Conservation (phyloP, 1,140 invertebrate genomes). For the Laupala kohalensis region DNA sequence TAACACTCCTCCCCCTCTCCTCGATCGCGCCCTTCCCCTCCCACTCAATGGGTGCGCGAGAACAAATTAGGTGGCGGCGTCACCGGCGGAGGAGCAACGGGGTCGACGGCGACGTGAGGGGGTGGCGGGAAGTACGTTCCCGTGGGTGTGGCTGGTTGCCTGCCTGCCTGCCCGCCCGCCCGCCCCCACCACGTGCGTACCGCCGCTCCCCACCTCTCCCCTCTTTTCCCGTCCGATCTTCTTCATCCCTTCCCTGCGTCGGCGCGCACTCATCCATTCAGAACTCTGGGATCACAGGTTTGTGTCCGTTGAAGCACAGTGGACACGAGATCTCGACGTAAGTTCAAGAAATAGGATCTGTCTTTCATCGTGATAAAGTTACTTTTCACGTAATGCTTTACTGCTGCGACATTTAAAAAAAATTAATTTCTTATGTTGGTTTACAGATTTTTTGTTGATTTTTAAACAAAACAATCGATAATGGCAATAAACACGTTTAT, state of each 20-base stretch:
- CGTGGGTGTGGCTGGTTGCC: background rate
- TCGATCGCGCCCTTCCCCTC: background rate
- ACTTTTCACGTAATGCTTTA: no score
- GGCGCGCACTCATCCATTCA: background rate
- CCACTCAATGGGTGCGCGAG: constrained; percentile 2
- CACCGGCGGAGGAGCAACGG: background rate
- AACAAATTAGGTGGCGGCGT: constrained; percentile 4
- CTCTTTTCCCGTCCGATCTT: background rate
- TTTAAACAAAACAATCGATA: no score
- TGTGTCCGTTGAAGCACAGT: background rate
- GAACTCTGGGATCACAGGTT: background rate
- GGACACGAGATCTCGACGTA: no score
- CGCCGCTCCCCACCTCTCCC: background rate
- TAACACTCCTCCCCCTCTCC: background rate
- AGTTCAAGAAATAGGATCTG: no score
- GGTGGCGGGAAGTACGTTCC: background rate
- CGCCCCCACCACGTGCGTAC: background rate
- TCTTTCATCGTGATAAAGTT: no score
- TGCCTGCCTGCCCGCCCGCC: background rate
- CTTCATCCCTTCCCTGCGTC: background rate
- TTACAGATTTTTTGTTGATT: no score
- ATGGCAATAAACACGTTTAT: no score
- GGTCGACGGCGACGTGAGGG: background rate
- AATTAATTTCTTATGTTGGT: no score
- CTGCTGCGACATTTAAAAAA: no score